phyloP scores from a whole-genome alignment of 2,113 vertebrate species.

The Mormyrus lacerda region DNA sequence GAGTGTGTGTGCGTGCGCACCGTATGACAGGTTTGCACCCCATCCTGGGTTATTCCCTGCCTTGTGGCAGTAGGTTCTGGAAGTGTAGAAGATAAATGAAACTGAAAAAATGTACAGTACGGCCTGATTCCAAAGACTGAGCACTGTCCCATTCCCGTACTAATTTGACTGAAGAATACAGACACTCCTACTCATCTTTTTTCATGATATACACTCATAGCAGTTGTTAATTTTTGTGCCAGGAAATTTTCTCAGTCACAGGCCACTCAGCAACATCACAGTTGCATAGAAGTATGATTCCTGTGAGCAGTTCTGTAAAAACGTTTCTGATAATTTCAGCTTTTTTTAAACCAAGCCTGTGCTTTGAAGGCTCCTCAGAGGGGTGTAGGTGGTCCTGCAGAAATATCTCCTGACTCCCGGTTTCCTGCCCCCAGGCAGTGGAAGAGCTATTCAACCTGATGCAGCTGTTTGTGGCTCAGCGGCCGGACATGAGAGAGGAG shows the following conservation, averaged over 20 bases:
- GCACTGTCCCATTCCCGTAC: not conserved
- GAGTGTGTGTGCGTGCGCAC: no score
- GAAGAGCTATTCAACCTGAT: conserved; percentile 98
- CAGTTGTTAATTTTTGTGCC: not conserved
- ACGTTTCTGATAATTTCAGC: not conserved
- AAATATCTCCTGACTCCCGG: conserved; percentile 9
- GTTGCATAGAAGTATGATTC: not conserved
- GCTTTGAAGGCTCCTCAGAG: not conserved
- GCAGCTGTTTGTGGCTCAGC: conserved; percentile 96
- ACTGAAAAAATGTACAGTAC: not conserved
- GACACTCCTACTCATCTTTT: not conserved
- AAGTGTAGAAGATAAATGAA: not conserved
- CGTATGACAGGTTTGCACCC: not conserved
- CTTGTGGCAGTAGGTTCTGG: not conserved
- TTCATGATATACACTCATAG: not conserved
- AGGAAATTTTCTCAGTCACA: not conserved
- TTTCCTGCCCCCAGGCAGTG: conserved; percentile 71
- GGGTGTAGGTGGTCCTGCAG: not conserved
- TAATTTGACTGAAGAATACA: not conserved
- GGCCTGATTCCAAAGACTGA: not conserved
- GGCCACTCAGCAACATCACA: not conserved
- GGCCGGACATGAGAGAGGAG: conserved; percentile 91
- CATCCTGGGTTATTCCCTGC: not conserved
- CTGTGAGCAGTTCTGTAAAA: not conserved
- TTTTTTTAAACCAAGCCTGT: not conserved